phyloP scores from a whole-genome alignment of 2,888 invertebrate genomes.

The Erannis defoliaria region DNA sequence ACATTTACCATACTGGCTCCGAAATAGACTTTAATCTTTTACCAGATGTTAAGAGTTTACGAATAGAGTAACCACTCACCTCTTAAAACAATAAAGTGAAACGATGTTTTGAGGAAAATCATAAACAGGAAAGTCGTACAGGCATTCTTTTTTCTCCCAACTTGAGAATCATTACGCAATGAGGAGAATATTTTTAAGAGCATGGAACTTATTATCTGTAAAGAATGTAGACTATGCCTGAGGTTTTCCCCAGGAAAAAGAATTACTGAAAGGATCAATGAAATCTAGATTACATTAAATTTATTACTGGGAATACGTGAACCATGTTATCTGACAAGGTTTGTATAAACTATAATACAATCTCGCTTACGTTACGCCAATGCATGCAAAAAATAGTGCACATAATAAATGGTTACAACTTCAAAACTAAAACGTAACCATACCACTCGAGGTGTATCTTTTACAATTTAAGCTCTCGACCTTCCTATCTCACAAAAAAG shows the following conservation, averaged over 20 bases:
- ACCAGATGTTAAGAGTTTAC: slow-evolving; percentile 47
- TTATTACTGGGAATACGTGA: no score
- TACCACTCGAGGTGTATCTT: slow-evolving; percentile 27
- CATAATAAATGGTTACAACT: no score
- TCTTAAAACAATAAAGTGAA: background rate
- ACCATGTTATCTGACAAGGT: no score
- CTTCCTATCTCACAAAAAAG: slow-evolving; percentile 49
- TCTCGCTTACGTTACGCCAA: no score
- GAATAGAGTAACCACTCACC: slow-evolving; percentile 33
- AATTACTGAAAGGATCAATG: background rate
- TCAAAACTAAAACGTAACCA: no score
- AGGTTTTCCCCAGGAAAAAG: no score
- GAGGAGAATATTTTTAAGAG: background rate
- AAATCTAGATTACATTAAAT: no score
- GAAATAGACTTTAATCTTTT: slow-evolving; percentile 50
- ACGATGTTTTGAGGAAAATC: background rate
- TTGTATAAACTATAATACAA: no score
- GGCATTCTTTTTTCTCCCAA: background rate
- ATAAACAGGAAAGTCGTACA: background rate
- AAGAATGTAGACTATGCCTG: no score
- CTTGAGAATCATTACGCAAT: background rate
- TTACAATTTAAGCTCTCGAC: slow-evolving; percentile 46
- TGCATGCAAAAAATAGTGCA: no score
- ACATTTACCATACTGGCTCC: slow-evolving; percentile 53
- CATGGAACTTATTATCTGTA: background rate